phyloP scores from a whole-genome alignment of 1,140 invertebrate species.

The Ptiloglossa arizonensis region DNA sequence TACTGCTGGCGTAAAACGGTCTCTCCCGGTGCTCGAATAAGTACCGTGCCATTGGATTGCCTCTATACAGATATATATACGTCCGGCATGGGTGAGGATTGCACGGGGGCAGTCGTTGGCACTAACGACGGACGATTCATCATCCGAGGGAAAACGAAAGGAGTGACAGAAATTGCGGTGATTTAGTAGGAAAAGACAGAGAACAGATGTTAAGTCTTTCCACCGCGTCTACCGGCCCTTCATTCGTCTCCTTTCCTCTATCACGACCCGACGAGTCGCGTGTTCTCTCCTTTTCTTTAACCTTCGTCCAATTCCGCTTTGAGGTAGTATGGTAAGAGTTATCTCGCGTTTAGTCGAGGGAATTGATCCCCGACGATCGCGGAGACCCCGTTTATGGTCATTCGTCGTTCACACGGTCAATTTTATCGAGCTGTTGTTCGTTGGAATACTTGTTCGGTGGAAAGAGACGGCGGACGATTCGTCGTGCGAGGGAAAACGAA shows the following conservation, averaged over 20 bases:
- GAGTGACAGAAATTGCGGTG: conserved; percentile 67
- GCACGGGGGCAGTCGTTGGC: conserved; percentile 34
- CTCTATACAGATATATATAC: conserved; percentile 35
- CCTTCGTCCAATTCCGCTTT: neutral
- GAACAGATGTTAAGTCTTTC: conserved; percentile 55
- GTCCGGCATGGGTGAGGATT: neutral
- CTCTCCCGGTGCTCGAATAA: conserved; percentile 33
- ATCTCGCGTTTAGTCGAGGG: too few species aligned
- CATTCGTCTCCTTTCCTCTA: conserved; percentile 1
- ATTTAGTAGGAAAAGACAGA: conserved; percentile 63
- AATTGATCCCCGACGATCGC: too few species aligned
- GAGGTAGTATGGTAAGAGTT: too few species aligned
- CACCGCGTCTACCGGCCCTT: neutral
- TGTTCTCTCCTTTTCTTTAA: neutral
- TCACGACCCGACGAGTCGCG: neutral
- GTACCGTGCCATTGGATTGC: conserved; percentile 25
- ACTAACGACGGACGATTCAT: conserved; percentile 69
- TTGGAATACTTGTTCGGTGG: too few species aligned
- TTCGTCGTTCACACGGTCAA: too few species aligned
- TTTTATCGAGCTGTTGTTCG: too few species aligned
- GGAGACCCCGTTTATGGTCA: too few species aligned
- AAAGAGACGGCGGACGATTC: too few species aligned
- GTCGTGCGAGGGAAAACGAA: too few species aligned
- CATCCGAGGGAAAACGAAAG: conserved; percentile 63
- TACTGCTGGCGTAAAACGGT: conserved; percentile 53